A percentile compares a stretch with the other conserved stretches of the same genome.
Evolutionary conservation across 2,113 vertebrate genomes (phyloP).

Genomic region (Indri indri): DNA sequence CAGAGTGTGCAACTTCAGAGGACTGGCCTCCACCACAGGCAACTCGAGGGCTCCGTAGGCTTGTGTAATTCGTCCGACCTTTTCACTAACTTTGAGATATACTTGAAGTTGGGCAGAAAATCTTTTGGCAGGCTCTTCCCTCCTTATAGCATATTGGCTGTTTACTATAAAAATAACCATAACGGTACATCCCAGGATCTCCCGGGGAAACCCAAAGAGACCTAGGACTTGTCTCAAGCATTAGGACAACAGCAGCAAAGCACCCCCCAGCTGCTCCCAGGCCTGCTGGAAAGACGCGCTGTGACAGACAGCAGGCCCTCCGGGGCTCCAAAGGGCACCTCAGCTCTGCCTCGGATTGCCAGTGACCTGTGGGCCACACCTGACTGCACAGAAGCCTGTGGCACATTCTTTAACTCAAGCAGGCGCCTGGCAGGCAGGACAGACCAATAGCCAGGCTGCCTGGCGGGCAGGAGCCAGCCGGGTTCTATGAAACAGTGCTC

Average conservation of each 20-base stretch:
- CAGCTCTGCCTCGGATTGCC: neutral
- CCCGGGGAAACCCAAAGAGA: neutral
- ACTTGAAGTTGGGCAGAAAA: neutral
- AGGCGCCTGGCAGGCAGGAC: neutral
- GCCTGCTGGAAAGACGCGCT: neutral
- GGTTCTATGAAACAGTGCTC: neutral
- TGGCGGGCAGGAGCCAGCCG: no score
- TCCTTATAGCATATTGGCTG: neutral
- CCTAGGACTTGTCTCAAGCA: neutral
- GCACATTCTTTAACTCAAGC: neutral
- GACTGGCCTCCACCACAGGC: rapidly evolving
- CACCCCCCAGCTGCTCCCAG: neutral
- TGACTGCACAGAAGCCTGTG: neutral
- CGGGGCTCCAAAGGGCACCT: neutral
- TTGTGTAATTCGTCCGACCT: neutral
- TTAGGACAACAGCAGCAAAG: neutral
- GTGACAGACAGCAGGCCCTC: neutral
- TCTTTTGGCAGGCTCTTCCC: neutral
- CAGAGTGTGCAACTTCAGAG: neutral
- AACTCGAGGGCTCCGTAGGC: neutral
- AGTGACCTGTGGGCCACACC: neutral
- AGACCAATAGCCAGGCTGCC: no score
- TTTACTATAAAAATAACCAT: neutral
- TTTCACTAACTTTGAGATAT: neutral
- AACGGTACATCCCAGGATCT: neutral